Percentiles rank a stretch among this genome's conserved stretches.
These are phyloP conservation scores for Alcis repandata DNA, from an alignment of 2,888 invertebrate genomes.

Conservation along the genomic window DNA sequence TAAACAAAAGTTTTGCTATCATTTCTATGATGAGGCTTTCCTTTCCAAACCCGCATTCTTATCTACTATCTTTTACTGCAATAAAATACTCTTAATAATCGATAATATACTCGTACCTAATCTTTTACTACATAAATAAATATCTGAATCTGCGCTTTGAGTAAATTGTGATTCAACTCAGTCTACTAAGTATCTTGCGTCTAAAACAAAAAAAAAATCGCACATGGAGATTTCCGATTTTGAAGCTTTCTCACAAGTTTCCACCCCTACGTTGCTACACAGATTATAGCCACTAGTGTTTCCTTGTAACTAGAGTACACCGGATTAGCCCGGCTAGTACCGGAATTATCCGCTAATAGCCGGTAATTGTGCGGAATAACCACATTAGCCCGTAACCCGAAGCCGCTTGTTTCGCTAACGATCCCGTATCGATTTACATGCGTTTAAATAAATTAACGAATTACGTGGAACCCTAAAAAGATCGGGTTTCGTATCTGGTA, in stretches of 20 bases:
- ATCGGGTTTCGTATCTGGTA: conserved; percentile 39
- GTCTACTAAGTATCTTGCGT: no score
- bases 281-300: conserved; percentile 32
- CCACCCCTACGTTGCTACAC: conserved; percentile 11
- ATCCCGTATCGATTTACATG: conserved; percentile 64
- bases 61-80: no score
- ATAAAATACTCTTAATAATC: no score
- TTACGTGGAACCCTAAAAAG: conserved; percentile 51
- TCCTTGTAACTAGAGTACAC: conserved; percentile 56
- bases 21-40: no score
- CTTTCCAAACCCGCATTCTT: no score
- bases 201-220: no score
- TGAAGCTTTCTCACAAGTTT: background rate
- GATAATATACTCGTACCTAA: no score
- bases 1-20: no score
- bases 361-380: conserved; percentile 80
- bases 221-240: no score
- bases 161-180: no score
- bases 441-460: conserved; percentile 61
- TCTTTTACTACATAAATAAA: no score
- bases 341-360: conserved; percentile 71
- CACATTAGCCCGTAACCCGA: conserved; percentile 65
- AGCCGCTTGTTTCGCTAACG: conserved; percentile 57
- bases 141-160: no score
- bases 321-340: conserved; percentile 56